These are phyloP conservation scores for Emmelina monodactyla DNA, from an alignment of 2,888 invertebrate species.

Conservation along the genomic window DNA sequence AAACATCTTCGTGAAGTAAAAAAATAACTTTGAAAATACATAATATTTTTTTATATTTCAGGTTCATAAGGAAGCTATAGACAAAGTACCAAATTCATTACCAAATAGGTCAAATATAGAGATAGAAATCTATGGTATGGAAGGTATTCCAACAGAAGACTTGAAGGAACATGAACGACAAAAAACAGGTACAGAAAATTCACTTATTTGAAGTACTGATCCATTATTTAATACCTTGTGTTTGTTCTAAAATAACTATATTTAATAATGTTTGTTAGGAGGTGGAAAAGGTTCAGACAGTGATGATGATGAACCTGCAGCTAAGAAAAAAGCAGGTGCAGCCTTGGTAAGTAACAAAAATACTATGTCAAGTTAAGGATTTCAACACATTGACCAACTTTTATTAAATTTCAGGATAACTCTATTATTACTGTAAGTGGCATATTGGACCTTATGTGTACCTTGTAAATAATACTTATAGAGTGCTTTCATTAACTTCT, in stretches of 20 bases:
- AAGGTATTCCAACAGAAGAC: slow-evolving; percentile 97
- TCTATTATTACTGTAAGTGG: slow-evolving; percentile 11
- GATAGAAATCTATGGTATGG: slow-evolving; percentile 99
- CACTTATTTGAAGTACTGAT: slow-evolving; percentile 26
- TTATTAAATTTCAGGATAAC: slow-evolving; percentile 10
- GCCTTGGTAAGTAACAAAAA: slow-evolving; percentile 40
- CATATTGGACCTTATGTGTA: not conserved
- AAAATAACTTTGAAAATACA: too few species aligned
- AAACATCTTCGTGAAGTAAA: too few species aligned
- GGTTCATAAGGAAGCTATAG: slow-evolving; percentile 99
- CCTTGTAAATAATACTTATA: not conserved
- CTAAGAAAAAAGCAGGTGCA: slow-evolving; percentile 76
- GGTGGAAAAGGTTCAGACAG: slow-evolving; percentile 79
- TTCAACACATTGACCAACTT: not conserved
- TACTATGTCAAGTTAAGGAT: too few species aligned
- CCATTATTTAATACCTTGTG: slow-evolving; percentile 25
- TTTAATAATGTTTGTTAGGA: slow-evolving; percentile 37
- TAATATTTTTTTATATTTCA: slow-evolving; percentile 36
- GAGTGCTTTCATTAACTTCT: not conserved
- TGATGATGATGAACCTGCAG: slow-evolving; percentile 83
- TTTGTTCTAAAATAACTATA: slow-evolving; percentile 5
- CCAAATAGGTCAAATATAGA: slow-evolving; percentile 98
- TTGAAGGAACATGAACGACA: slow-evolving; percentile 92
- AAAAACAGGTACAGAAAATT: slow-evolving; percentile 74
- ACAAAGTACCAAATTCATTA: slow-evolving; percentile 98